Evolutionary conservation across 1,140 invertebrate genomes (phyloP), one percentile per base, ranked within the genome.

Genomic region (Oryzaephilus surinamensis): DNA sequence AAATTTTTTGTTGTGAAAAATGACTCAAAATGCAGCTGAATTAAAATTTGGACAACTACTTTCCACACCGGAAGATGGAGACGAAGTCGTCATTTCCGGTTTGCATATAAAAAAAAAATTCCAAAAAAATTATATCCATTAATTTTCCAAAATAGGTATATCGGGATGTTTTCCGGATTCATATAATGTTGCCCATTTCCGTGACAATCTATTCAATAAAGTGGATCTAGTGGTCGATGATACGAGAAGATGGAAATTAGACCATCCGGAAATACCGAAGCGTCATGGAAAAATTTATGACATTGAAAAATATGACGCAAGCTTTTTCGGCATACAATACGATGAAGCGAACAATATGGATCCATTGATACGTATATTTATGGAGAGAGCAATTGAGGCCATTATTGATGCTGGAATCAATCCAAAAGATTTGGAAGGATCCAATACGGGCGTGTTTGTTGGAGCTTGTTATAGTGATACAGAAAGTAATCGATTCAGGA

Each of bases 271-370:
- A 57, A 75, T 80, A 18, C 78, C 79, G 0, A 73, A 73, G 49
- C 61, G 81, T 27, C 79, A 74, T 32, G 90, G 88, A 17, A 89
- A 88, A 62, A 65, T 93, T 27, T 77, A 78, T 50, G 71, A 83
- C 57, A 58, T 92, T 2, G 67, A 68, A 15, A 86, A 85, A 60
- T 92, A 90, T 45, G 86, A 91, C 58, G 76, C 84, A 0, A 63
- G 75, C 0, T 89, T 85, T 60, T 90, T 91, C 60, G 81, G 73
- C n/a, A 41, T 88, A 1, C 80, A 83, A 46, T 79, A 72, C 49
- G 84, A 86, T 45, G 83, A 90, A 57, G 84, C 85, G 0, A 73
- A 90, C 45, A 73, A 71, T 4, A 85, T 92, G 83, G 89, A 94
- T 51, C 89, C 89, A 0, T 87, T 90, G 76, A 74, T 84, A 46